Base-by-base conservation (phyloP, 2,797 vertebrate genomes). In the Ctenosaura bakeri region DNA sequence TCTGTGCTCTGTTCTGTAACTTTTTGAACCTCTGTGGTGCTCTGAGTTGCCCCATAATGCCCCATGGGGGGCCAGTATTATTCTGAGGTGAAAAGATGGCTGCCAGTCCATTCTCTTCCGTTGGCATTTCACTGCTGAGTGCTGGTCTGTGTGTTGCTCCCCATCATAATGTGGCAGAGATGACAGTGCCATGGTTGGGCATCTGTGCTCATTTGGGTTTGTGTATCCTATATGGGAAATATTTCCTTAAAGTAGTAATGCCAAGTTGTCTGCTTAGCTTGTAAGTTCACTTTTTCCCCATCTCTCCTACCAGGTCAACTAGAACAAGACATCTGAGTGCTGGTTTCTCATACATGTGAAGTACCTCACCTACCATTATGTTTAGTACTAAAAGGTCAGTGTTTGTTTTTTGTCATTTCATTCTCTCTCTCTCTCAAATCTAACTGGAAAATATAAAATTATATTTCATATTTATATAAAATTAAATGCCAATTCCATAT, bases 361-460 rank as follows among this genome's bases (percentile, higher is more conserved):
- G 77, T 81, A 91, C 92, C 88, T 64, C 88, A 66, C 85, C 0
- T 83, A 87, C 20, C 96, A 91, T 85, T 93, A 97, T 97, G 97
- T 97, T 97, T 96, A 96, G 92, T 92, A 96, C 96, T 74, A 97
- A 96, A 93, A 97, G 97, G 97, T 97, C 89, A 96, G 97, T 94
- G 90, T 90, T 87, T 87, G 38, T 91, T 12, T 6, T 78, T 90
- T 90, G 12, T 66, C 77, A 87, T 24, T 86, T 89, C 10, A 0
- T 29, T 59, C 26, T 26, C 18, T 0, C 78, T 64, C 16, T 52
- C 13, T 22, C 42, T 32, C 50, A 56, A 92, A 91, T 90, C 3
- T 83, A 87, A 6, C 13, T 29, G 83, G 85, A 78, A 91, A 82
- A 18, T 3, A 20, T n/a, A 22, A 32, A 50, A 12, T 22, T 52